Base-by-base conservation (phyloP, 2,797 vertebrate species). In the Melanotaenia pygmaea region DNA sequence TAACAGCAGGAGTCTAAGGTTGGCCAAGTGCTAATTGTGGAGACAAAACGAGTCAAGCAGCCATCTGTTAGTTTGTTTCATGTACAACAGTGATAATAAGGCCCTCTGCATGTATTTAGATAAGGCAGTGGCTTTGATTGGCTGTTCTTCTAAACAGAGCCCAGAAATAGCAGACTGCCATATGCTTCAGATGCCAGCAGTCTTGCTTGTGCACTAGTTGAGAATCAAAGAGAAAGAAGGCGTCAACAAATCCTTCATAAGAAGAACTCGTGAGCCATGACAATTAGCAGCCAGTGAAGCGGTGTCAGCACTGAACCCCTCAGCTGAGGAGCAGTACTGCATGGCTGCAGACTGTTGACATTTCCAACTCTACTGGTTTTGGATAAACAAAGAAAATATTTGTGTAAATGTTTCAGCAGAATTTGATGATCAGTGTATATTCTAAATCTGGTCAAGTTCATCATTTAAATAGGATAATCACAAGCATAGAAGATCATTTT, bases 1-100 rank as follows among this genome's bases (percentile, higher is more conserved):
- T 67, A 26, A 50, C 62, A 81, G 78, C 79, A 72, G 67, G 73
- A 62, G 40, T 64, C 59, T 69, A 34, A 51, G 76, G 70, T 82
- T 66, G 70, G 73, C 77, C 74, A 74, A 82, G 70, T 74, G 66
- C 72, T 84, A 83, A 81, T 78, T 80, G 81, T 76, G 47, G 62
- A 88, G 84, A 80, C 80, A 83, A 80, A 69, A 68, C 24, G 43
- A 85, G 81, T 85, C 80, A 79, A 83, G 79, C 43, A 73, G 75
- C 80, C 86, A 85, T 85, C 86, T 88, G 85, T 73, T 74, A 34
- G 72, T 74, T 38, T 70, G 81, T 84, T 80, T 80, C 58, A 64
- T 77, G 57, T 67, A 56, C 68, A 60, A 66, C 69, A 64, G 79
- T 1, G 68, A 83, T 86, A 86, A 86, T 84, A 85, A 84, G 73